These are phyloP conservation scores for Drosophila conformis DNA, from an alignment of 2,888 invertebrate species.

Conservation along the genomic window DNA sequence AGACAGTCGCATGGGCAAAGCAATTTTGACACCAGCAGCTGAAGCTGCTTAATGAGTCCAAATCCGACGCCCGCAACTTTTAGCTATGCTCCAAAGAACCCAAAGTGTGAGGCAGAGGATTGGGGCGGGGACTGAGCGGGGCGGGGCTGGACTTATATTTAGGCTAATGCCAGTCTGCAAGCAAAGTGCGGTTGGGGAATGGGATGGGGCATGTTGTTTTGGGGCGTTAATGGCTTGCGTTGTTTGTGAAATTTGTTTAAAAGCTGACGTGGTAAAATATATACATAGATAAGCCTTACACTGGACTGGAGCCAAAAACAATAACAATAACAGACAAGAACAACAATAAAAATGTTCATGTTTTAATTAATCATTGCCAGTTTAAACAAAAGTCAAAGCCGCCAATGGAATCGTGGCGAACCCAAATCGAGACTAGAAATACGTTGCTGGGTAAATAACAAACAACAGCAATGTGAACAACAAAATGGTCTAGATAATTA, in stretches of 20 bases:
- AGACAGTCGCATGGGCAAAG: constrained; percentile 27
- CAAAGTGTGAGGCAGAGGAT: neutral
- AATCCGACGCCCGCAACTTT: constrained; percentile 72
- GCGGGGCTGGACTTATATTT: constrained; percentile 17
- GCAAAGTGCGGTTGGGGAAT: constrained; percentile 10
- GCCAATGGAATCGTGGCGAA: constrained; percentile 6
- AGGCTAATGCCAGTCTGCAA: constrained; percentile 48
- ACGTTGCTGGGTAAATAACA: constrained; percentile 47
- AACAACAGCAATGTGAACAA: constrained; percentile 52
- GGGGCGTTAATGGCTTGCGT: constrained; percentile 36
- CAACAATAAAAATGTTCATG: constrained; percentile 46
- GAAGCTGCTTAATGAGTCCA: constrained; percentile 73
- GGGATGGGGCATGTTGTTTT: constrained; percentile 9
- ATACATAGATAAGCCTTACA: constrained; percentile 40
- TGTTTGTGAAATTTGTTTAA: constrained; percentile 70
- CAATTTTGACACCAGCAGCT: constrained; percentile 72
- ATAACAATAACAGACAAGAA: constrained; percentile 21
- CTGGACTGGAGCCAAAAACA: constrained; percentile 36
- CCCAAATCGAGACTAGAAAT: constrained; percentile 45
- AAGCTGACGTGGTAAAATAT: constrained; percentile 60
- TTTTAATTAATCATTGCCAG: constrained; percentile 67
- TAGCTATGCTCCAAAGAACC: constrained; percentile 25
- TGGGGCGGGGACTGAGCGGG: neutral
- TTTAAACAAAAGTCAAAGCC: constrained; percentile 51
- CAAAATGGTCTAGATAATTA: constrained; percentile 74